phyloP scores from a whole-genome alignment of 2,113 vertebrate species.

The Larimichthys crocea region DNA sequence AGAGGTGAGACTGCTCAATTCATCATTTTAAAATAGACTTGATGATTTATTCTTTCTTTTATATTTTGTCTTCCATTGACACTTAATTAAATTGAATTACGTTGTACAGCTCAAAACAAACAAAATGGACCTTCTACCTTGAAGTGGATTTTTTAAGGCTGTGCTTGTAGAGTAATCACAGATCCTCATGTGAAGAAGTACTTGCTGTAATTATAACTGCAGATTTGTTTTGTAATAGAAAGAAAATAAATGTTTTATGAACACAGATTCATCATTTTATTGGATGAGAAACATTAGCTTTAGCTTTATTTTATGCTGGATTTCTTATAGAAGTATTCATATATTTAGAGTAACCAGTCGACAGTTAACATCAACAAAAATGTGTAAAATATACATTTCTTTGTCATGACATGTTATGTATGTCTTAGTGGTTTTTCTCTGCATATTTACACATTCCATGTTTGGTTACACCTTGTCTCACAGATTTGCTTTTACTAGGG shows the following conservation, averaged over 20 bases:
- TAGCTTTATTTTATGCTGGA: neutral
- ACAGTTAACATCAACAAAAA: neutral
- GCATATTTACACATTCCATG: neutral
- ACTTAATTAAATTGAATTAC: too few relatives aligned
- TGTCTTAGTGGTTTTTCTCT: neutral
- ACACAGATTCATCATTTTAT: neutral
- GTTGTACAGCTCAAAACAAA: too few relatives aligned
- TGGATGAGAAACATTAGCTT: neutral
- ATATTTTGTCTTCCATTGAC: too few relatives aligned
- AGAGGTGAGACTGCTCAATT: too few relatives aligned
- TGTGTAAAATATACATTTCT: neutral
- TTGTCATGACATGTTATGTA: neutral
- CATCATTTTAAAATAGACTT: too few relatives aligned
- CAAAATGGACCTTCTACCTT: too few relatives aligned
- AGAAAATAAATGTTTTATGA: neutral
- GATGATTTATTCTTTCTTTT: too few relatives aligned
- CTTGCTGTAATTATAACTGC: neutral
- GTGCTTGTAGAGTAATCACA: constrained; percentile 1
- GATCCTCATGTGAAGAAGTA: neutral
- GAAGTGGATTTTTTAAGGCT: neutral
- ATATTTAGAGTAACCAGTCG: too few relatives aligned
- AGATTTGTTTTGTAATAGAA: neutral
- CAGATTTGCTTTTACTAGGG: constrained; percentile 2
- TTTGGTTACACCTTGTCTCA: constrained; percentile 13
- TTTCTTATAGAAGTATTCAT: neutral